Evolutionary conservation across 2,113 vertebrate species (phyloP).

Genomic region (Zosterops japonicus): DNA sequence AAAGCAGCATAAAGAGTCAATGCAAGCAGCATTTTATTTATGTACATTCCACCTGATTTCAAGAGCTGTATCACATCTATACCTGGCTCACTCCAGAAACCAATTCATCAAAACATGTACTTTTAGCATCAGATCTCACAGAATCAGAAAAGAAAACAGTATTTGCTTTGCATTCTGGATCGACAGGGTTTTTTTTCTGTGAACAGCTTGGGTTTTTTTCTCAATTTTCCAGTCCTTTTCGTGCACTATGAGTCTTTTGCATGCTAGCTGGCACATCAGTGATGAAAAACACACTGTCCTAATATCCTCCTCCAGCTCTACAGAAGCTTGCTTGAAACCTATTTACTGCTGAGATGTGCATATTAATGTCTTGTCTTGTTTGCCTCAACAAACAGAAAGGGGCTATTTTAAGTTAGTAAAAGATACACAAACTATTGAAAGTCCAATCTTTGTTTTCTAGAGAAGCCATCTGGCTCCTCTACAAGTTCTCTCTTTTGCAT

Average conservation of each 20-base stretch:
- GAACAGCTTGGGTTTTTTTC: not conserved
- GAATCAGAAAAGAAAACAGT: not conserved
- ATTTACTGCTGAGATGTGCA: conserved; percentile 10
- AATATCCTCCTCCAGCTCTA: conserved; percentile 11
- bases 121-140: not conserved
- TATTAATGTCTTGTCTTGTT: conserved; percentile 55
- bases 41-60: not conserved
- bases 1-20: not conserved
- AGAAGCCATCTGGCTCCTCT: not conserved
- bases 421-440: not conserved
- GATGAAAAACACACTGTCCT: not conserved
- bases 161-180: not conserved
- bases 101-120: not conserved
- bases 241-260: not conserved
- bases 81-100: not conserved
- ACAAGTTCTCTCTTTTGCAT: not conserved
- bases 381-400: conserved; percentile 44
- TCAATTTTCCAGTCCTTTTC: not conserved
- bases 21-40: not conserved
- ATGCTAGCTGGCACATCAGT: not conserved
- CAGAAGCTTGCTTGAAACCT: conserved; percentile 31
- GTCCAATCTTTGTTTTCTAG: not conserved
- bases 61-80: not conserved
- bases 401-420: conserved; percentile 34
- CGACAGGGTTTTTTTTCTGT: not conserved